Percentiles rank a stretch among this genome's conserved stretches.
phyloP scores from a whole-genome alignment of 2,797 vertebrate genomes.

The Esox lucius region DNA sequence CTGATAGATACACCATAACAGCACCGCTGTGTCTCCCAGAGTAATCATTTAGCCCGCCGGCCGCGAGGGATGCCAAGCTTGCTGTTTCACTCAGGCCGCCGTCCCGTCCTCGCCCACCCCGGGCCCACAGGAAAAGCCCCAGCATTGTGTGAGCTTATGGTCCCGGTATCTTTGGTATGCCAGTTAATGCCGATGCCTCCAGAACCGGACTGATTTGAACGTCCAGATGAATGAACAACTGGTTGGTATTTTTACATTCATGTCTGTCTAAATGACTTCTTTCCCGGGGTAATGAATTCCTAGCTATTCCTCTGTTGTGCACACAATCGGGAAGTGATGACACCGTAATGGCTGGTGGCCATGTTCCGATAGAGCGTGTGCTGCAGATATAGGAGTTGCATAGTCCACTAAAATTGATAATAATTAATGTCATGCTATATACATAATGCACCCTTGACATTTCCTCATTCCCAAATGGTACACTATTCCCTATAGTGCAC shows the following conservation, averaged over 20 bases:
- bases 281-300: background rate
- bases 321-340: background rate
- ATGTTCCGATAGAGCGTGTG: background rate
- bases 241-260: background rate
- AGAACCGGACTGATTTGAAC: background rate
- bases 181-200: constrained; percentile 5
- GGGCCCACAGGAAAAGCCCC: constrained; percentile 9
- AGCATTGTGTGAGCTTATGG: constrained; percentile 12
- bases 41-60: constrained; percentile 49
- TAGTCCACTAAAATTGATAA: background rate
- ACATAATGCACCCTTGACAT: background rate
- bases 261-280: background rate
- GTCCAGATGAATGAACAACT: constrained; percentile 10
- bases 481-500: background rate
- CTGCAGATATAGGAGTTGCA: background rate
- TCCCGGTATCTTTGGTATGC: constrained; percentile 10
- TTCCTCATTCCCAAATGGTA: background rate
- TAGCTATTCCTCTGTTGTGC: background rate
- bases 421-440: background rate
- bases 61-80: constrained; percentile 13
- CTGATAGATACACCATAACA: constrained; percentile 55
- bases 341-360: background rate
- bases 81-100: background rate
- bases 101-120: background rate
- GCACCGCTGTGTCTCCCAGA: constrained; percentile 46